phyloP scores from a whole-genome alignment of 2,797 vertebrate species.

The Anisognathus igniventris region DNA sequence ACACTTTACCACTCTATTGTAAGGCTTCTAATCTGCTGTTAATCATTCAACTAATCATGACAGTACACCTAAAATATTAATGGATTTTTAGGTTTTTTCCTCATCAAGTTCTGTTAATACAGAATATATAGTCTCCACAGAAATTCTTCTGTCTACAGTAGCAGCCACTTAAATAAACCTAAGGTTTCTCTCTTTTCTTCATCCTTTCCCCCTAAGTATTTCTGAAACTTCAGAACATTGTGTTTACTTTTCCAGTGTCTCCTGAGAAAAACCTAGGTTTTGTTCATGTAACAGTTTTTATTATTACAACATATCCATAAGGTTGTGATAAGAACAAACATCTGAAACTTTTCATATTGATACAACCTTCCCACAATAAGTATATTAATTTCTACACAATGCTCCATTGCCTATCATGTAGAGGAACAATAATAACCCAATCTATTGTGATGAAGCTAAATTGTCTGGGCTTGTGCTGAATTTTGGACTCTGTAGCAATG shows the following conservation, averaged over 20 bases:
- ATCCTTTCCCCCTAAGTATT: background rate
- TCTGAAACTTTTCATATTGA: background rate
- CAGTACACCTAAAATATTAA: background rate
- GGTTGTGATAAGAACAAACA: background rate
- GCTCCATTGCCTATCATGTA: background rate
- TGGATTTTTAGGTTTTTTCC: background rate
- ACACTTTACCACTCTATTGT: background rate
- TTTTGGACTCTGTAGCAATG: background rate
- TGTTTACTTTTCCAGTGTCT: background rate
- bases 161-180: background rate
- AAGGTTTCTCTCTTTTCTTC: background rate
- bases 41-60: background rate
- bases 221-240: background rate
- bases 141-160: background rate
- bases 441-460: background rate
- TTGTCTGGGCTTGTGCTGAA: background rate
- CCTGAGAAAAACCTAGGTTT: background rate
- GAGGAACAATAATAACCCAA: background rate
- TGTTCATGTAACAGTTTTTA: background rate
- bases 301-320: background rate
- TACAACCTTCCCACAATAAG: background rate
- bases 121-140: background rate
- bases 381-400: background rate
- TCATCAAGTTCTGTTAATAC: background rate
- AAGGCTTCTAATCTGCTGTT: background rate